A percentile compares a stretch with the other conserved stretches of the same genome.
Evolutionary conservation across 30 jellyfish, hydroid and myxozoan species (phyloP).

Genomic region (Morbakka virulenta): DNA sequence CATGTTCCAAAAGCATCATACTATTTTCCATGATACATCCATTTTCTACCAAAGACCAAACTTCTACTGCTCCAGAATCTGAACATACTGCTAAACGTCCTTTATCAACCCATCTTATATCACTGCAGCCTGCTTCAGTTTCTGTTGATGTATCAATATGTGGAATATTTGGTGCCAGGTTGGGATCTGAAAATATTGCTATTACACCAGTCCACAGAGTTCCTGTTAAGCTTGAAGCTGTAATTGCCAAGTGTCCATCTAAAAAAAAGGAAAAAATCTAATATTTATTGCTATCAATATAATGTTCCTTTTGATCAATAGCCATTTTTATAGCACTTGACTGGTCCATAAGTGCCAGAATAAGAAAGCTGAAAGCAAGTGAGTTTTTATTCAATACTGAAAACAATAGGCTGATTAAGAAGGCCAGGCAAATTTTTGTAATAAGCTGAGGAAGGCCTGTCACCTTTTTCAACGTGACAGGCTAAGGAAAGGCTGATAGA

Average conservation of each 20-base stretch:
- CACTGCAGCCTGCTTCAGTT: slow-evolving; percentile 80
- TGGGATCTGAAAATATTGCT: slow-evolving; percentile 63
- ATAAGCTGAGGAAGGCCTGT: too few relatives aligned
- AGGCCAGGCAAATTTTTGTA: too few relatives aligned
- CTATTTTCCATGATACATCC: slow-evolving; percentile 41
- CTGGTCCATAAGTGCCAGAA: too few relatives aligned
- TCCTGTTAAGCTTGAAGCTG: slow-evolving; percentile 80
- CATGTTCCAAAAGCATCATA: slow-evolving; percentile 60
- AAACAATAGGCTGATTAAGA: too few relatives aligned
- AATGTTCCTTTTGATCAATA: too few relatives aligned
- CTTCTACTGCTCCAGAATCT: slow-evolving; percentile 76
- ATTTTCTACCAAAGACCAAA: slow-evolving; percentile 43
- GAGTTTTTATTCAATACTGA: too few relatives aligned
- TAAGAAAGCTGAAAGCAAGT: too few relatives aligned
- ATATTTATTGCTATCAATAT: too few relatives aligned
- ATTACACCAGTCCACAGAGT: slow-evolving; percentile 86
- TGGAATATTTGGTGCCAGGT: slow-evolving; percentile 78
- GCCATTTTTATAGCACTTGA: too few relatives aligned
- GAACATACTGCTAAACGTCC: slow-evolving; percentile 42
- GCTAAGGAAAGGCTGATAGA: too few relatives aligned
- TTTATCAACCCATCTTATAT: slow-evolving; percentile 63
- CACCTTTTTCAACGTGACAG: too few relatives aligned
- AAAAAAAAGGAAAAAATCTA: not conserved
- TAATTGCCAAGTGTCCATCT: slow-evolving; percentile 78
- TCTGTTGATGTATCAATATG: slow-evolving; percentile 58